These are phyloP conservation scores for Heliconius hortense DNA, from an alignment of 2,888 invertebrate species.

Conservation along the genomic window DNA sequence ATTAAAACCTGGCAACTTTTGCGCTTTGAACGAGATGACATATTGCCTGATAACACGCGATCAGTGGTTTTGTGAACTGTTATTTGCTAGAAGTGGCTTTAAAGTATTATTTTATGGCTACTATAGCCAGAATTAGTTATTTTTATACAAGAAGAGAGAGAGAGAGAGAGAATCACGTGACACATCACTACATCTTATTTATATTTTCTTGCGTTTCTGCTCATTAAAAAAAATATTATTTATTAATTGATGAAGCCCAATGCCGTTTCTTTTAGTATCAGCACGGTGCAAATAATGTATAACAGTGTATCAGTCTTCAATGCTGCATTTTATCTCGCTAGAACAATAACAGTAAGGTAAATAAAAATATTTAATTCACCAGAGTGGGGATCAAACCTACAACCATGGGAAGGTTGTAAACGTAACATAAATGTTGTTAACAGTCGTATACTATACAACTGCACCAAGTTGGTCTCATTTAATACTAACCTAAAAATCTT, in stretches of 20 bases:
- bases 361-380: not conserved
- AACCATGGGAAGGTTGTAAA: too few relatives aligned
- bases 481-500: not conserved
- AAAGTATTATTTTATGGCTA: not conserved
- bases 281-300: too few relatives aligned
- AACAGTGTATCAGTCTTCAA: too few relatives aligned
- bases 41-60: slow-evolving; percentile 70
- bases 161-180: not conserved
- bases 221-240: too few relatives aligned
- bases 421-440: too few relatives aligned
- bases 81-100: slow-evolving; percentile 36
- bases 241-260: too few relatives aligned
- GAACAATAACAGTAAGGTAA: not conserved
- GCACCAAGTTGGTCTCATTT: not conserved
- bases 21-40: slow-evolving; percentile 75
- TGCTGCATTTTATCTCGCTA: not conserved
- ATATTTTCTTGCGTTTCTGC: not conserved
- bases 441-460: not conserved
- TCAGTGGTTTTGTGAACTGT: slow-evolving; percentile 32
- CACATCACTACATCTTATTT: not conserved
- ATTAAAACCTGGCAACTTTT: slow-evolving; percentile 68
- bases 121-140: not conserved
- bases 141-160: not conserved
- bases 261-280: too few relatives aligned
- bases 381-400: not conserved